Conservation (phyloP, 37 sponge, comb jelly and placozoan species). For the Aplysina aerophoba region DNA sequence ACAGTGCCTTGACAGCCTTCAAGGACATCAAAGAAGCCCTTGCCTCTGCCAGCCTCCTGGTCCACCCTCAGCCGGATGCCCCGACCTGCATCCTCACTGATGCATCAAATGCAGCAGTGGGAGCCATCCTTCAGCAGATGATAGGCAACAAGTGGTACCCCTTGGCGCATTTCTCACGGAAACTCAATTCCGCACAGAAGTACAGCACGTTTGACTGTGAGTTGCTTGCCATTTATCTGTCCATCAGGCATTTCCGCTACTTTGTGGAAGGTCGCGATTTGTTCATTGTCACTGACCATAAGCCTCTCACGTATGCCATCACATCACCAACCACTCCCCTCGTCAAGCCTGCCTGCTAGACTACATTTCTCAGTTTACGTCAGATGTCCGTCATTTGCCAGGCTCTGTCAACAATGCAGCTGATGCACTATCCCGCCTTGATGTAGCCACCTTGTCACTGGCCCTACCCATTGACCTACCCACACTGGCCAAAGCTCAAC, state of each 20-base stretch:
- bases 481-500: background rate
- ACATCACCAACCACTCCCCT: background rate
- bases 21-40: conserved; percentile 29
- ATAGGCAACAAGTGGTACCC: too few species aligned
- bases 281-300: background rate
- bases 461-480: background rate
- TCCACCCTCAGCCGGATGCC: background rate
- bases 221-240: too few species aligned
- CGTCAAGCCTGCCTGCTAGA: background rate
- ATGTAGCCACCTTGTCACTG: background rate
- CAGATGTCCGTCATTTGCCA: background rate
- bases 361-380: background rate
- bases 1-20: background rate
- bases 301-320: background rate
- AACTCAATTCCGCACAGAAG: too few species aligned
- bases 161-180: background rate
- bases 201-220: too few species aligned
- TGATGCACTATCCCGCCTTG: too few species aligned
- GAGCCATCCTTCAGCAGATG: background rate
- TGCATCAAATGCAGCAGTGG: background rate
- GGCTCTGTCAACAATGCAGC: background rate
- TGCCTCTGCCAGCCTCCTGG: background rate
- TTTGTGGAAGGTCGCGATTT: background rate
- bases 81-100: background rate
- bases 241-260: background rate